These are phyloP conservation scores for Cololabis saira DNA, from an alignment of 2,113 vertebrate species.

Conservation along the genomic window DNA sequence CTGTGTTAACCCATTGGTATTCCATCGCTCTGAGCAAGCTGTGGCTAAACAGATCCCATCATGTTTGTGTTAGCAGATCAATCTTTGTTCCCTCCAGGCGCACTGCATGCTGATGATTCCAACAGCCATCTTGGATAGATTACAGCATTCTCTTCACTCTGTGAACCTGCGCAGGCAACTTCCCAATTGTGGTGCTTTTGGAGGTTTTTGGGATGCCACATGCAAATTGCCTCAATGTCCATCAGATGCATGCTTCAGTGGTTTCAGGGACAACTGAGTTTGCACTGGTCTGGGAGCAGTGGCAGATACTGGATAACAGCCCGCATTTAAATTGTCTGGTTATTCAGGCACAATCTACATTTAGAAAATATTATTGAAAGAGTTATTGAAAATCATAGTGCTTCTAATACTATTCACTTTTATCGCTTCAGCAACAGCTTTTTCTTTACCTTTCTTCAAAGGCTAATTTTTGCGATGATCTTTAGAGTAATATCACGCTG, in stretches of 20 bases:
- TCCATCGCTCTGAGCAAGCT: slow-evolving; percentile 51
- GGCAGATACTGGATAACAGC: not conserved
- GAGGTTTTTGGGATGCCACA: slow-evolving; percentile 23
- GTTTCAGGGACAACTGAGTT: slow-evolving; percentile 7
- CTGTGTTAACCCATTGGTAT: slow-evolving; percentile 57
- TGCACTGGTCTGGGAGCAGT: not conserved
- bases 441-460: no score
- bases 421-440: no score
- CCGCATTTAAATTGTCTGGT: not conserved
- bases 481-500: no score
- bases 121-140: slow-evolving; percentile 35
- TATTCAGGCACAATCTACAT: not conserved
- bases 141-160: slow-evolving; percentile 16
- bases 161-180: slow-evolving; percentile 3
- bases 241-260: not conserved
- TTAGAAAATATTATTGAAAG: no score
- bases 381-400: no score
- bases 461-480: no score
- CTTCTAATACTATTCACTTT: no score
- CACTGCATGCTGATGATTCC: slow-evolving; percentile 55
- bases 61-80: slow-evolving; percentile 61
- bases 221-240: not conserved
- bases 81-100: slow-evolving; percentile 49
- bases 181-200: not conserved
- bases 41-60: slow-evolving; percentile 70